These are phyloP conservation scores for Ryuthela nishihirai DNA, from an alignment of 2,888 invertebrate genomes.

Conservation along the genomic window DNA sequence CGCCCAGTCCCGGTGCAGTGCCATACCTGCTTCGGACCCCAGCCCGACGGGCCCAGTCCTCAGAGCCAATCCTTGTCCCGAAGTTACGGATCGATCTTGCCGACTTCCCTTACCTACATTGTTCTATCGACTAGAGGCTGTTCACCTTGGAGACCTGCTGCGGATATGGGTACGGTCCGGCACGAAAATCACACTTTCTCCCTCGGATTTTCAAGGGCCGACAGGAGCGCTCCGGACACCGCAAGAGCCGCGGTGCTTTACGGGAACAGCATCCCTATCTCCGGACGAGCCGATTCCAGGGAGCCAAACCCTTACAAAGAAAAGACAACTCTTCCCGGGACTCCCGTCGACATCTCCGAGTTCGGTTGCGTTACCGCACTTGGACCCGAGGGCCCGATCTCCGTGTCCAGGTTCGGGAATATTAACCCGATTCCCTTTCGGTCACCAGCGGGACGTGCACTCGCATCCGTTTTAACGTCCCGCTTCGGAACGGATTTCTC, in stretches of 20 bases:
- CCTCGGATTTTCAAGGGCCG: constrained; percentile 20
- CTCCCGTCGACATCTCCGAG: constrained; percentile 49
- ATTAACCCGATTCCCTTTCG: no score
- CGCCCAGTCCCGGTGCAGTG: constrained; percentile 46
- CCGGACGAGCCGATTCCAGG: constrained; percentile 52
- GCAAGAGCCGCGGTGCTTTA: constrained; percentile 40
- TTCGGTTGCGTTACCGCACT: constrained; percentile 51
- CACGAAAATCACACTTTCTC: constrained; percentile 34
- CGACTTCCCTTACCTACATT: constrained; percentile 67
- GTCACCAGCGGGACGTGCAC: no score
- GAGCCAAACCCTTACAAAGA: constrained; percentile 51
- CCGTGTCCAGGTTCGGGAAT: no score
- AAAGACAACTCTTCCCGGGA: constrained; percentile 53
- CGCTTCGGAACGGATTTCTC: no score
- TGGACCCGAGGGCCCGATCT: no score
- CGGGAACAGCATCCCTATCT: constrained; percentile 48
- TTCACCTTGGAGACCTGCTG: constrained; percentile 71
- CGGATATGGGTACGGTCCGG: constrained; percentile 57
- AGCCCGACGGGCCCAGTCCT: constrained; percentile 62
- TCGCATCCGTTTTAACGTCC: no score
- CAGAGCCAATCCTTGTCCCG: constrained; percentile 71
- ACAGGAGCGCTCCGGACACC: no score
- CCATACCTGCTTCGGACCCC: constrained; percentile 54
- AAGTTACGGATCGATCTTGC: constrained; percentile 60
- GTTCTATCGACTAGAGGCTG: constrained; percentile 65